These are phyloP conservation scores for Dasypolia templi DNA, from an alignment of 2,888 invertebrate species.

Conservation along the genomic window DNA sequence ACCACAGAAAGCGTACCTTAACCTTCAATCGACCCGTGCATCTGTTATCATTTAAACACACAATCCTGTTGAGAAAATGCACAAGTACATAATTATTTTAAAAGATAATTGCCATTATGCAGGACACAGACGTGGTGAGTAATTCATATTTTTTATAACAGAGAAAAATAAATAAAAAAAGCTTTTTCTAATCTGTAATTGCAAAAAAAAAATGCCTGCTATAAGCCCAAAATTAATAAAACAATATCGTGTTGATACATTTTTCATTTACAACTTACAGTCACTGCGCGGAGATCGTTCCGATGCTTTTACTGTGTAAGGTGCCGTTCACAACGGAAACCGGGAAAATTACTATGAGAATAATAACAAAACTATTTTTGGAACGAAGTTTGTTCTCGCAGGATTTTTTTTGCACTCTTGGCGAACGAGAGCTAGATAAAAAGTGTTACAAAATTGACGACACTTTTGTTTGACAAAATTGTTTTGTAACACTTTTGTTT, in stretches of 20 bases:
- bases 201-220: conserved; percentile 46
- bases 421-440: too few species aligned
- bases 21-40: too few species aligned
- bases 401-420: too few species aligned
- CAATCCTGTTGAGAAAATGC: neutral
- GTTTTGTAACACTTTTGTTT: too few species aligned
- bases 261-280: conserved; percentile 67
- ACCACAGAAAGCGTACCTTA: too few species aligned
- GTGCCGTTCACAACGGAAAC: conserved; percentile 16
- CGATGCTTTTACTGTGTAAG: conserved; percentile 69
- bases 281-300: conserved; percentile 58
- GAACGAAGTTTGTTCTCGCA: too few species aligned
- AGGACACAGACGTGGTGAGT: neutral
- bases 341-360: neutral
- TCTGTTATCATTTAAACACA: too few species aligned
- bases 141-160: neutral
- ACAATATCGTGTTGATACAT: conserved; percentile 67
- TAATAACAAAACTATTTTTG: too few species aligned
- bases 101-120: neutral
- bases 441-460: too few species aligned
- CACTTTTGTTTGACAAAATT: too few species aligned
- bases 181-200: conserved; percentile 23
- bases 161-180: conserved; percentile 14
- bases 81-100: neutral
- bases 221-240: conserved; percentile 62